Evolutionary conservation across 2,113 vertebrate genomes (phyloP).

Genomic region (Atrichornis clamosus): DNA sequence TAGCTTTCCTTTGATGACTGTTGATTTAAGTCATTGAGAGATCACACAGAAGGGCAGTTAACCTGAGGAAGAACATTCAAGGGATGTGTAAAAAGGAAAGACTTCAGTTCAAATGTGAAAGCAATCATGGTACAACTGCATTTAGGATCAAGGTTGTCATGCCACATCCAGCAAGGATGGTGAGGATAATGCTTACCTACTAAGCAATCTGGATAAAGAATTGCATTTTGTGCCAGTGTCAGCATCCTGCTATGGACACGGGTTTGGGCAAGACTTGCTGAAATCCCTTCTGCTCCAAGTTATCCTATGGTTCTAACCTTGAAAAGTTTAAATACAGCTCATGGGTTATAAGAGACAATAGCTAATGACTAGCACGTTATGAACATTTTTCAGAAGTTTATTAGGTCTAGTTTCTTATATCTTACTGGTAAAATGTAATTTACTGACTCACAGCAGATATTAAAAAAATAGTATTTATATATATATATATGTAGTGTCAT

Average conservation of each 20-base stretch:
- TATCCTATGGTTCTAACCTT: neutral
- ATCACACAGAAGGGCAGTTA: neutral
- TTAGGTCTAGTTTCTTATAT: neutral
- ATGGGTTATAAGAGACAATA: neutral
- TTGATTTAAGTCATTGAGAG: neutral
- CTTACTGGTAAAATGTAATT: neutral
- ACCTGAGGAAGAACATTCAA: neutral
- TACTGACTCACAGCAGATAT: neutral
- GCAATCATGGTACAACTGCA: neutral
- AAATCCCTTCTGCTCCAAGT: neutral
- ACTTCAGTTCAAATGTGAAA: neutral
- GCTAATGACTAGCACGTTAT: neutral
- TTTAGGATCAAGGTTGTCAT: neutral
- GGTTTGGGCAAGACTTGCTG: neutral
- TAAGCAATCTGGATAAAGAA: neutral
- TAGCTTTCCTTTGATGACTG: neutral
- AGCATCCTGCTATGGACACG: neutral
- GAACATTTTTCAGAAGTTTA: neutral
- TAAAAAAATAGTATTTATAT: neutral
- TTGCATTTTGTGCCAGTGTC: neutral
- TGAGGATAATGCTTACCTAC: neutral
- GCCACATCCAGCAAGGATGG: neutral
- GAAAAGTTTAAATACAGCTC: neutral
- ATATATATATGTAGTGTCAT: neutral
- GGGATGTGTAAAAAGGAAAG: constrained; percentile 12